Percentiles rank a stretch among this genome's conserved stretches.
Conservation (phyloP, 2,888 invertebrate species). For the Drosophila pegasa region DNA sequence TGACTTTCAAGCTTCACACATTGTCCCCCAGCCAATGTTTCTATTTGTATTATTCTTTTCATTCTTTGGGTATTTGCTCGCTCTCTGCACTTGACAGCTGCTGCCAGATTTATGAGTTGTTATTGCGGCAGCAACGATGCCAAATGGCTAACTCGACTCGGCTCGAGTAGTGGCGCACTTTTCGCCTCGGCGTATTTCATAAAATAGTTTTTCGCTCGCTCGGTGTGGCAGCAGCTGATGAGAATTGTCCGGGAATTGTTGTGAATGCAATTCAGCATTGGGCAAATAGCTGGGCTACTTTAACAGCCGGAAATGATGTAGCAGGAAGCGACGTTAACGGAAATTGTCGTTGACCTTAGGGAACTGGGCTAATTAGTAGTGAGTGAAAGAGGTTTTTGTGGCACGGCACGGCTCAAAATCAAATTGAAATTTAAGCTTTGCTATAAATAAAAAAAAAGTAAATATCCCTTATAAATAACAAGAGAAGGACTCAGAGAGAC, state of each 20-base stretch:
- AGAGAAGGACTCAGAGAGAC: neutral
- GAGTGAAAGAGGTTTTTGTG: neutral
- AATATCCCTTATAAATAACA: neutral
- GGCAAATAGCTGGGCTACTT: neutral
- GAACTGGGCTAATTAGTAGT: neutral
- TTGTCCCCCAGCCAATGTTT: constrained; percentile 10
- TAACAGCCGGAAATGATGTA: neutral
- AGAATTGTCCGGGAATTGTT: constrained; percentile 24
- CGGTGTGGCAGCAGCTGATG: constrained; percentile 53
- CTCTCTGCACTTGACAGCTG: constrained; percentile 69
- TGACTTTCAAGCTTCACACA: neutral
- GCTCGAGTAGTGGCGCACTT: constrained; percentile 26
- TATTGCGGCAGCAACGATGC: constrained; percentile 48
- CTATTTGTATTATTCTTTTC: constrained; percentile 4
- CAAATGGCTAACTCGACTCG: constrained; percentile 24
- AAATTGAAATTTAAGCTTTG: neutral
- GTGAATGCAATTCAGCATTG: constrained; percentile 24
- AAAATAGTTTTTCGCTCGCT: constrained; percentile 47
- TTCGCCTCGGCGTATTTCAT: constrained; percentile 50
- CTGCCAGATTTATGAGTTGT: constrained; percentile 68
- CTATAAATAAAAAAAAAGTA: neutral
- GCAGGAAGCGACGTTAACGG: neutral
- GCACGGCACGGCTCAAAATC: neutral
- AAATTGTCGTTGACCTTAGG: neutral
- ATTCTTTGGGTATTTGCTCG: constrained; percentile 3